phyloP scores from a whole-genome alignment of 2,888 invertebrate genomes.

The Alsophila aescularia region DNA sequence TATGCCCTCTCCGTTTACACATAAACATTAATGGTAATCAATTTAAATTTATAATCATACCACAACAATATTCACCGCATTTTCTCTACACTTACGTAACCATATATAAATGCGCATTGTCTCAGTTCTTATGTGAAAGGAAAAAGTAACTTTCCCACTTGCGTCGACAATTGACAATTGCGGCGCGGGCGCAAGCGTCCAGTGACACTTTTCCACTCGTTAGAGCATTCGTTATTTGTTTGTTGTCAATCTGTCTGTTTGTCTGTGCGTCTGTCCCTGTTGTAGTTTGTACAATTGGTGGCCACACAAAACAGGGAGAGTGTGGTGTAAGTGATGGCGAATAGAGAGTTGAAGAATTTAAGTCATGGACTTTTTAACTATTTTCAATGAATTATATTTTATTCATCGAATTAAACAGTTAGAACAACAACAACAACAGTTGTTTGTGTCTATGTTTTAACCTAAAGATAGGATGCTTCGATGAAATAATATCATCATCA shows the following conservation, averaged over 20 bases:
- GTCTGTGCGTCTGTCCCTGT: constrained; percentile 46
- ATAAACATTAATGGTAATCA: not conserved
- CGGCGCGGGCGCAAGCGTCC: constrained; percentile 33
- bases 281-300: constrained; percentile 62
- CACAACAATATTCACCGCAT: not conserved
- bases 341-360: not conserved
- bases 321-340: constrained; percentile 39
- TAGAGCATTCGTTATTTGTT: constrained; percentile 79
- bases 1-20: too few relatives aligned
- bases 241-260: constrained; percentile 69
- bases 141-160: constrained; percentile 26
- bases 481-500: too few relatives aligned
- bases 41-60: not conserved
- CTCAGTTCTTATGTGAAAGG: constrained; percentile 19
- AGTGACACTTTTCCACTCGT: constrained; percentile 79
- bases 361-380: too few relatives aligned
- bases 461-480: too few relatives aligned
- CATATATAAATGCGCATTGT: constrained; percentile 20
- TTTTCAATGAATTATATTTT: too few relatives aligned
- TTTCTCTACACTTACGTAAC: constrained; percentile 17
- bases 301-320: constrained; percentile 31
- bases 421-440: too few relatives aligned
- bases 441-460: too few relatives aligned
- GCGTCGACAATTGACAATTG: constrained; percentile 21
- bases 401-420: too few relatives aligned